Evolutionary conservation across 2,797 vertebrate species (phyloP).

Genomic region (Acomys russatus): DNA sequence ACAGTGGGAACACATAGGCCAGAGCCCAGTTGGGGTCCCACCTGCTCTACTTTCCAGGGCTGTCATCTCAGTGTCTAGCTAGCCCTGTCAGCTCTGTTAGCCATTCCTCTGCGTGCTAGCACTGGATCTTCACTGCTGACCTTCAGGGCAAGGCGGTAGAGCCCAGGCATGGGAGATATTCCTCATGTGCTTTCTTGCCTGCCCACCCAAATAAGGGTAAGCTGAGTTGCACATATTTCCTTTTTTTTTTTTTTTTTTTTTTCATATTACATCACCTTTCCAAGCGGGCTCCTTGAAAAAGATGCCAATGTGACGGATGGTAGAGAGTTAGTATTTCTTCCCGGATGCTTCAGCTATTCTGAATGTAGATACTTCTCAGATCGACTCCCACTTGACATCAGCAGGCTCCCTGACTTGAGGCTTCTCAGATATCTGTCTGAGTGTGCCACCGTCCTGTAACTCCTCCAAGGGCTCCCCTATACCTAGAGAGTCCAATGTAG

Average conservation of each 20-base stretch:
- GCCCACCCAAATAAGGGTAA: neutral
- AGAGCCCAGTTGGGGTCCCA: neutral
- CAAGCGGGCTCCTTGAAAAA: neutral
- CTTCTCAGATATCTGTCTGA: neutral
- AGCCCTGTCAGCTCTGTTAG: neutral
- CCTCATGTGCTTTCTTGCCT: neutral
- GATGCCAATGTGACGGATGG: neutral
- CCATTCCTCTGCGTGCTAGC: neutral
- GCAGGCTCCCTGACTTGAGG: neutral
- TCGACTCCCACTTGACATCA: neutral
- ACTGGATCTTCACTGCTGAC: neutral
- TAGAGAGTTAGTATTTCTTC: neutral
- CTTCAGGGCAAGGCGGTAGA: neutral
- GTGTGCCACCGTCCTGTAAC: fast-evolving
- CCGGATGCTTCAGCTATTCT: neutral
- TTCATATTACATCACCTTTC: neutral
- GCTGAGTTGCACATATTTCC: neutral
- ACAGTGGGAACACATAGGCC: neutral
- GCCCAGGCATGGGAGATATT: neutral
- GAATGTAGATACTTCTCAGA: neutral
- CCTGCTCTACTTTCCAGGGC: neutral
- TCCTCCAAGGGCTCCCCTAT: neutral
- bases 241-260: neutral
- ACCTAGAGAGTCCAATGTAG: neutral
- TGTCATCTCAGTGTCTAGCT: neutral